Base-by-base conservation (phyloP, 2,888 invertebrate genomes). In the Eustalomyia histrio region DNA sequence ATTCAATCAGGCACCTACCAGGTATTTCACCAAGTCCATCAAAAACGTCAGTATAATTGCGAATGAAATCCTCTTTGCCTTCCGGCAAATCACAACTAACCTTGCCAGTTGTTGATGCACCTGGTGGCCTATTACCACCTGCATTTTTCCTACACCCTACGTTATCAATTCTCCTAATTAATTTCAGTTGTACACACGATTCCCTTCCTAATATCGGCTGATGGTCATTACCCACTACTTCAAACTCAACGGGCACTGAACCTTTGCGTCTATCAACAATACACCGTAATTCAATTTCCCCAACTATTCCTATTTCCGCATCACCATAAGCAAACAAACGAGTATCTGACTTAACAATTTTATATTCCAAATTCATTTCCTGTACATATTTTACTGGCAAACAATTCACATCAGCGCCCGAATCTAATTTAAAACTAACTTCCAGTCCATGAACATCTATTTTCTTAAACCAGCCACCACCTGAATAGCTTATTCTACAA, bases 321-420 rank as follows among this genome's bases (percentile, higher is more conserved):
- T 58, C 24, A 33, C 58, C 58, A 58, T 33, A 58, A 16, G 16
- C 24, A 33, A 58, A 58, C 35, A 58, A 58, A 7, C 58, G 33
- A 33, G 16, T 35, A 58, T 58, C 9, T 2, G 33, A 58, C 1
- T 24, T 55, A 33, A 33, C 33, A 33, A 55, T 58, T 35, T 58
- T 17, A 58, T 58, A 18, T 18, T 5, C 14, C 14, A 43, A 43
- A 63, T 47, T 63, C 43, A 63, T 24, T 47, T 47, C 43, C 8
- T n/a, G 8, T 12, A 43, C 9, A 47, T 63, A 63, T 63, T 14
- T 7, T 0, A 63, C 4, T 14, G 21, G 61, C 10, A 63, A 63
- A n/a, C 61, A 47, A n/a, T 63, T 63, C 18, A 63, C 63, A 16
- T 63, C 47, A 14, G 47, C 63, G n/a, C 63, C 63, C 16, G 63